Base-by-base conservation (phyloP, 2,888 invertebrate species). In the Ephialtes manifestator region DNA sequence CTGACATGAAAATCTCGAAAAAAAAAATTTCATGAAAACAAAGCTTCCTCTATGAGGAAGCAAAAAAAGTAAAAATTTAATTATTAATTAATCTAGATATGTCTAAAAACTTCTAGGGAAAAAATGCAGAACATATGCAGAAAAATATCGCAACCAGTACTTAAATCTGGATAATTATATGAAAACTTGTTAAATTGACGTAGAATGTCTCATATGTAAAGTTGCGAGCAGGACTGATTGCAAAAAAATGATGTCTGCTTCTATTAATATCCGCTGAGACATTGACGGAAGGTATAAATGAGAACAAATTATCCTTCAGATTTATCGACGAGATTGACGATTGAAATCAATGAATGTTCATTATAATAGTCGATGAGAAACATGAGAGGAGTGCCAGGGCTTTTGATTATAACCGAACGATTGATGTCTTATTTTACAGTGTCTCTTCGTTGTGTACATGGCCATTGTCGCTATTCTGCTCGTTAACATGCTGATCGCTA, bases 401-500 rank as follows among this genome's bases (percentile, higher is more conserved):
- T 71, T 31, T 60, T 63, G 18, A 55, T 51, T 63, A 53, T 58
- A 31, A 58, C 13, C 28, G 13, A 58, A 28, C 4, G 24, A 28
- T 8, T 58, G 58, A 58, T 15, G 58, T 13, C 28, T 31, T 83
- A 78, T 46, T 80, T 94, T 94, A 8, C 95, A 97, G 97, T 95
- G 97, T 18, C 95, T 99, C 15, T 99, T 99, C 94, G 97, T 99
- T n/a, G 95, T 99, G 48, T 99, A 98, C 94, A 99, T 99, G 98
- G 98, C 97, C 80, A 97, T 99, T 93, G 99, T 99, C 24, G 98
- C 98, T 0, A 97, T 99, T 83, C 95, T 99, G 46, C 95, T 99
- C 81, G 98, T 99, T 72, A 99, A 99, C 95, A 98, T 99, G 98
- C 95, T 99, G 94, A 99, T 99, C 92, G 99, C 99, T 87, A 99